phyloP scores from a whole-genome alignment of 2,113 vertebrate species.

The Dromas ardeola region DNA sequence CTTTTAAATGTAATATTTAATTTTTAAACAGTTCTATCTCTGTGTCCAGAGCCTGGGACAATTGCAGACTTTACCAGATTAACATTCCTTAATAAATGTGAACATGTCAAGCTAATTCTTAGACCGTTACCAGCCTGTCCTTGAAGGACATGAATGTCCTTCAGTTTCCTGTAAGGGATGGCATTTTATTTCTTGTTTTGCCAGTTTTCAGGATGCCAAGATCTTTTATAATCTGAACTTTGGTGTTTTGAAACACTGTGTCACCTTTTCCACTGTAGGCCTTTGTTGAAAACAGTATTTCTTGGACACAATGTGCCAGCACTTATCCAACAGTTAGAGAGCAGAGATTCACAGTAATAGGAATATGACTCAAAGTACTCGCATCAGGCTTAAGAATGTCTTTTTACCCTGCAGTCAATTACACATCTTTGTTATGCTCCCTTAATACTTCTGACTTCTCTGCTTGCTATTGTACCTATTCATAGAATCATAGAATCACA shows the following conservation, averaged over 20 bases:
- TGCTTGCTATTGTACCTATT: background rate
- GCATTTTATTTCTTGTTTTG: background rate
- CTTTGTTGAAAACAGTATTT: background rate
- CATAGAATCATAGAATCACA: too few species aligned
- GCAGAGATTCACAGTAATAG: background rate
- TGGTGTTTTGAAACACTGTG: background rate
- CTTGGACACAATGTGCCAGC: background rate
- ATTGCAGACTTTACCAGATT: background rate
- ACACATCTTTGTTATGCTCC: background rate
- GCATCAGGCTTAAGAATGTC: background rate
- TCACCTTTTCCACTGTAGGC: background rate
- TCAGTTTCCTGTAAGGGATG: background rate
- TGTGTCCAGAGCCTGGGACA: background rate
- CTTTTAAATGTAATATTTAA: background rate
- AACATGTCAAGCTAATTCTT: background rate
- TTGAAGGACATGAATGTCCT: background rate
- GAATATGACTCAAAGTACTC: background rate
- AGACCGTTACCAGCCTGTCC: background rate
- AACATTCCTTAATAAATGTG: background rate
- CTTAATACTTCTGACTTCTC: background rate
- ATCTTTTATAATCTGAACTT: background rate
- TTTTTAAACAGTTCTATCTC: background rate
- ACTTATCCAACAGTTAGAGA: background rate
- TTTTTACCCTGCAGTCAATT: background rate
- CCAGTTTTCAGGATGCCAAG: background rate